Conservation (phyloP, 2,797 vertebrate genomes). For the Aeoliscus strigatus region DNA sequence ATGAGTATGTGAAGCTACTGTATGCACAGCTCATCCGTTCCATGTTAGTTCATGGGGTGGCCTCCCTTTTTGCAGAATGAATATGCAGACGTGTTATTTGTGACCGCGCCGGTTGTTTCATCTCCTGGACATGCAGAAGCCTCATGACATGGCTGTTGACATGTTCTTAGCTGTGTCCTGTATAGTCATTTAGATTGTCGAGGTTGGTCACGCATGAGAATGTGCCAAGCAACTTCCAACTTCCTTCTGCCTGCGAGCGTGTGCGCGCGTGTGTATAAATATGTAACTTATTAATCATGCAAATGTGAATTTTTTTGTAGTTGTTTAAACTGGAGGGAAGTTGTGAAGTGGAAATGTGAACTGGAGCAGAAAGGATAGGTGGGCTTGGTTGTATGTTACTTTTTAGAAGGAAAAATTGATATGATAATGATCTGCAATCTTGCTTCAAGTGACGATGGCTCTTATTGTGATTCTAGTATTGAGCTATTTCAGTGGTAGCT, state of each 20-base stretch:
- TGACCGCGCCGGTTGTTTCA: slow-evolving; percentile 1
- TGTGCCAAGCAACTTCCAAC: slow-evolving; percentile 70
- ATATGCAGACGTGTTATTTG: slow-evolving; percentile 51
- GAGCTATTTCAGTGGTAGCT: slow-evolving; percentile 46
- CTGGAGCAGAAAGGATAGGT: slow-evolving; percentile 28
- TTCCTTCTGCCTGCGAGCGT: slow-evolving; percentile 36
- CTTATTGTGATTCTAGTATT: slow-evolving; percentile 33
- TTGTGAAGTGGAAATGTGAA: slow-evolving; percentile 48
- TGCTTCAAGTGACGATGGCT: slow-evolving; percentile 35
- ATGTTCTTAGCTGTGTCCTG: slow-evolving; percentile 68
- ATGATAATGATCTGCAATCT: slow-evolving; percentile 41
- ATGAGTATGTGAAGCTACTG: slow-evolving; percentile 68
- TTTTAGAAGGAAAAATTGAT: slow-evolving; percentile 47
- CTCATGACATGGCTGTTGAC: slow-evolving; percentile 53
- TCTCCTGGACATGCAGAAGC: slow-evolving; percentile 5
- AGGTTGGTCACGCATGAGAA: slow-evolving; percentile 69
- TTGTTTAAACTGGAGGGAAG: slow-evolving; percentile 66
- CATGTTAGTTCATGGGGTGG: slow-evolving; percentile 63
- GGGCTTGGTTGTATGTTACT: slow-evolving; percentile 31
- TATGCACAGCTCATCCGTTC: slow-evolving; percentile 69
- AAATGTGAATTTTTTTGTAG: slow-evolving; percentile 77
- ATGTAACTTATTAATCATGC: slow-evolving; percentile 77
- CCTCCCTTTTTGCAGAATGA: slow-evolving; percentile 53
- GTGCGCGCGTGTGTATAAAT: slow-evolving; percentile 71
- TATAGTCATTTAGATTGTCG: slow-evolving; percentile 74